phyloP scores from a whole-genome alignment of 1,140 invertebrate species.

The Drosophila varians region DNA sequence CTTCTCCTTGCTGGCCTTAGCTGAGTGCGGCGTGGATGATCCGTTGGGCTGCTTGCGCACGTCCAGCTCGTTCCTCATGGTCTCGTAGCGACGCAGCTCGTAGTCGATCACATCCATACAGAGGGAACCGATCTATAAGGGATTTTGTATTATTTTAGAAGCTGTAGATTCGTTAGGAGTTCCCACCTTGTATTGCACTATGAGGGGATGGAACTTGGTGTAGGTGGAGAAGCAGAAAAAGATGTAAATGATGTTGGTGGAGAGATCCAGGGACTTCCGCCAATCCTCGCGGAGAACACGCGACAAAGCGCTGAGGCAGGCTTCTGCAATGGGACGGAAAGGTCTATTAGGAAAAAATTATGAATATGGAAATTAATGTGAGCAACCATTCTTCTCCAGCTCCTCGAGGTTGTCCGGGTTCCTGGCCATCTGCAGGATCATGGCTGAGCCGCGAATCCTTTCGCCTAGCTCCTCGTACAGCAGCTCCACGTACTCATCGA shows the following conservation, averaged over 20 bases:
- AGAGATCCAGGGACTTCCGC: conserved; percentile 97
- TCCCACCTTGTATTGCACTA: conserved; percentile 93
- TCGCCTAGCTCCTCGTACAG: conserved; percentile 97
- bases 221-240: conserved; percentile 99
- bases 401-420: conserved; percentile 97
- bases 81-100: conserved; percentile 95
- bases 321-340: conserved; percentile 87
- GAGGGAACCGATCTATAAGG: conserved; percentile 91
- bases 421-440: conserved; percentile 95
- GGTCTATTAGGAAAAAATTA: background rate
- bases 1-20: conserved; percentile 79
- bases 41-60: conserved; percentile 85
- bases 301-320: conserved; percentile 96
- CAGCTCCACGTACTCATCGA: conserved; percentile 97
- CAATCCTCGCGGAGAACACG: conserved; percentile 98
- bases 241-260: conserved; percentile 97
- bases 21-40: conserved; percentile 65
- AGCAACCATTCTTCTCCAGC: conserved; percentile 93
- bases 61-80: conserved; percentile 96
- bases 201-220: conserved; percentile 96
- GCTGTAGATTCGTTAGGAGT: background rate
- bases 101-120: conserved; percentile 98
- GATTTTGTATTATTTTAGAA: background rate
- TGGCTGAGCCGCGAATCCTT: conserved; percentile 96
- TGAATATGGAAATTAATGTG: background rate